A percentile compares a stretch with the other conserved stretches of the same genome.
phyloP scores from a whole-genome alignment of 2,113 vertebrate genomes.

The Tetraodon nigroviridis region DNA sequence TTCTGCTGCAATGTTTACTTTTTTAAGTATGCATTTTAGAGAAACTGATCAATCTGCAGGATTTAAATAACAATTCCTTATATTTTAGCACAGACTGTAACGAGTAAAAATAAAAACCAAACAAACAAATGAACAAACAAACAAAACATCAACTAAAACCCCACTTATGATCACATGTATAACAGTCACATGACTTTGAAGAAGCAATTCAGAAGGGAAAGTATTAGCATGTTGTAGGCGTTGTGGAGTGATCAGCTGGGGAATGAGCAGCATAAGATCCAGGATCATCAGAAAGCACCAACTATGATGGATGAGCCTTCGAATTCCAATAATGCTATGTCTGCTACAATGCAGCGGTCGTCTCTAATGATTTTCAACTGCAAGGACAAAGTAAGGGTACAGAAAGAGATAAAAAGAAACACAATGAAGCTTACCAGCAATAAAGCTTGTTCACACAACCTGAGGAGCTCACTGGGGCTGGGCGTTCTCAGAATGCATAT shows the following conservation, averaged over 20 bases:
- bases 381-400: slow-evolving; percentile 13
- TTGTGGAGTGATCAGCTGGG: slow-evolving; percentile 15
- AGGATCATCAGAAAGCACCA: slow-evolving; percentile 11
- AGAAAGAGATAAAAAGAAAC: slow-evolving; percentile 7
- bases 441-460: slow-evolving; percentile 28
- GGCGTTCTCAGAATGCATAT: slow-evolving; percentile 36
- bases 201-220: slow-evolving; percentile 28
- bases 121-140: slow-evolving; percentile 26
- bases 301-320: slow-evolving; percentile 43
- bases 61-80: slow-evolving; percentile 34
- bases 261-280: slow-evolving; percentile 27
- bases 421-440: neutral
- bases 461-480: slow-evolving; percentile 38
- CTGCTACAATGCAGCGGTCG: neutral
- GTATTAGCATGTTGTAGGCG: slow-evolving; percentile 4
- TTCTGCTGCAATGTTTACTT: slow-evolving; percentile 32
- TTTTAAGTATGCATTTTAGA: slow-evolving; percentile 13
- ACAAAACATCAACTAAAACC: slow-evolving; percentile 27
- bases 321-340: slow-evolving; percentile 33
- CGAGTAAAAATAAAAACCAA: slow-evolving; percentile 25
- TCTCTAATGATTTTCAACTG: slow-evolving; percentile 13
- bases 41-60: slow-evolving; percentile 55
- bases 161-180: slow-evolving; percentile 24
- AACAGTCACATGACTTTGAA: slow-evolving; percentile 49
- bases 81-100: slow-evolving; percentile 31